phyloP scores from a whole-genome alignment of 2,113 vertebrate genomes.

The Psittacula cyanocephala region DNA sequence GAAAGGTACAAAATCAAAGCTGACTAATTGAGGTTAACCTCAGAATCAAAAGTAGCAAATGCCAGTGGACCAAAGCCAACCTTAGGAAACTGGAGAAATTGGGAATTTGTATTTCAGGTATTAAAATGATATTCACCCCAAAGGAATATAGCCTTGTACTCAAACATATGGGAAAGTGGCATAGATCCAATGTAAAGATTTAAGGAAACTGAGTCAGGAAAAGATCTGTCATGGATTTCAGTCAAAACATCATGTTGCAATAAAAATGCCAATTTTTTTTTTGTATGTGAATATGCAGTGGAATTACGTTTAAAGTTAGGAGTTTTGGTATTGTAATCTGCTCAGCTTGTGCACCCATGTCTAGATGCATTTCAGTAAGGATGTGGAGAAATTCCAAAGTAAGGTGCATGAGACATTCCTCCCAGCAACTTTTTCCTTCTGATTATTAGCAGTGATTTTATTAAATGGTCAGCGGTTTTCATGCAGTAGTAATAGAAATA shows the following conservation, averaged over 20 bases:
- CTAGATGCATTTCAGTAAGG: neutral
- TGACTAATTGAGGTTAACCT: neutral
- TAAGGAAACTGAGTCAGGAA: neutral
- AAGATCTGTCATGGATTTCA: neutral
- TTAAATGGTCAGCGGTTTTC: neutral
- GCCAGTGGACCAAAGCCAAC: neutral
- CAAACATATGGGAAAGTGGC: neutral
- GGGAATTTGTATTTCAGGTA: neutral
- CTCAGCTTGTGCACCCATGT: neutral
- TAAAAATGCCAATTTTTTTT: fast-evolving
- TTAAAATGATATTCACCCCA: neutral
- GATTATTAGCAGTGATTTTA: neutral
- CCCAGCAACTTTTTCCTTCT: neutral
- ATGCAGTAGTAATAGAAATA: neutral
- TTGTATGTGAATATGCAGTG: neutral
- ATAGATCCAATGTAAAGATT: neutral
- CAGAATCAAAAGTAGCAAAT: neutral
- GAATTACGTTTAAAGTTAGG: neutral
- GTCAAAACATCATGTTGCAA: neutral
- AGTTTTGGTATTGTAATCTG: neutral
- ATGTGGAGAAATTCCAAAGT: neutral
- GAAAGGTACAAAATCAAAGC: neutral
- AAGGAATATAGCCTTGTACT: neutral
- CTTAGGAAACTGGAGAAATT: neutral
- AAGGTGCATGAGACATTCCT: neutral